These are phyloP conservation scores for Matsumyia berberina DNA, from an alignment of 2,888 invertebrate species.

Conservation along the genomic window DNA sequence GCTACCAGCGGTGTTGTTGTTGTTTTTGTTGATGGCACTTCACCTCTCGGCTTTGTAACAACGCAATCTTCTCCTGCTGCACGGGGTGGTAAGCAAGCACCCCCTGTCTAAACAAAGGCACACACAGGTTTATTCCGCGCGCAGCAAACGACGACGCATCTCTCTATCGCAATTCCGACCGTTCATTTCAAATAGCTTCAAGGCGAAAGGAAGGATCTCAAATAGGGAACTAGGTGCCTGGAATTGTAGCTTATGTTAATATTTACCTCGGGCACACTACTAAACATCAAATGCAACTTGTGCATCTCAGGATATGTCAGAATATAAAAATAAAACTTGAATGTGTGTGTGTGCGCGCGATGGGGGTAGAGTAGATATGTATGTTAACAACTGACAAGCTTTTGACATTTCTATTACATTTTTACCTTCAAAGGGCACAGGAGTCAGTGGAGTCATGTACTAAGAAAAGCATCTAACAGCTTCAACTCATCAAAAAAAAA, in stretches of 20 bases:
- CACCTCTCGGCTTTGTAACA: conserved; percentile 70
- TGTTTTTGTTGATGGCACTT: conserved; percentile 63
- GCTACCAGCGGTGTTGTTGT: conserved; percentile 19
- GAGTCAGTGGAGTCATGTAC: conserved; percentile 9
- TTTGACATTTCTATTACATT: conserved; percentile 70
- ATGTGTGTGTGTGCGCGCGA: not conserved
- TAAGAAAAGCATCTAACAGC: conserved; percentile 23
- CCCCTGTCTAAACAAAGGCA: conserved; percentile 49
- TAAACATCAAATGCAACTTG: conserved; percentile 63
- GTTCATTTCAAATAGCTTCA: conserved; percentile 47
- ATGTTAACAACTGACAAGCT: conserved; percentile 48
- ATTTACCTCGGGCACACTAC: conserved; percentile 56
- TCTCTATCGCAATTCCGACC: conserved; percentile 38
- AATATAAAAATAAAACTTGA: conserved; percentile 8
- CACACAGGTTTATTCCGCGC: conserved; percentile 24
- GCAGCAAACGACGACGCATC: conserved; percentile 59
- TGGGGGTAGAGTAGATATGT: not conserved
- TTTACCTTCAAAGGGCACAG: conserved; percentile 68
- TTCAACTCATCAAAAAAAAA: conserved; percentile 9
- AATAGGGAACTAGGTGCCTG: conserved; percentile 72
- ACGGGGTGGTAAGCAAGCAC: conserved; percentile 40
- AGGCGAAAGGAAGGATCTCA: conserved; percentile 57
- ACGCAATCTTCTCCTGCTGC: conserved; percentile 24
- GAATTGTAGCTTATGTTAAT: conserved; percentile 70
- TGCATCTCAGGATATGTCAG: conserved; percentile 37